Conservation (phyloP, 2,888 invertebrate species). For the Neoitamus cyanurus region DNA sequence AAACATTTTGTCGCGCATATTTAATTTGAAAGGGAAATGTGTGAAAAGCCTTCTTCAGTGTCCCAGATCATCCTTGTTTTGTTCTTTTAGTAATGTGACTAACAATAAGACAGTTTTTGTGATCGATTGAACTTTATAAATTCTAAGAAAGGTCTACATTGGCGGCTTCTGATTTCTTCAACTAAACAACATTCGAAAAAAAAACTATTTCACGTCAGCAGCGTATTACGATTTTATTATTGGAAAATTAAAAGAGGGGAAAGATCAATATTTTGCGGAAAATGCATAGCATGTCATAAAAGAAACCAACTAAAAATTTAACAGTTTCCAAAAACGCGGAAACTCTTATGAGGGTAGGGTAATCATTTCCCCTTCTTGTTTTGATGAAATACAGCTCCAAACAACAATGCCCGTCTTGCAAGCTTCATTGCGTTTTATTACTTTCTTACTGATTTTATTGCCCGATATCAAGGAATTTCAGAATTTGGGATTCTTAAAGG, state of each 20-base stretch:
- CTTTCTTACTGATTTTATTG: neutral
- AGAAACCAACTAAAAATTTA: neutral
- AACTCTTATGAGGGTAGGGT: neutral
- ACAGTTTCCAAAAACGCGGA: neutral
- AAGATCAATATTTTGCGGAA: neutral
- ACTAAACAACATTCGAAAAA: neutral
- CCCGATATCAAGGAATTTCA: neutral
- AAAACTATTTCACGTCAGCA: neutral
- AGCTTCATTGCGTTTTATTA: neutral
- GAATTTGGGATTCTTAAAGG: neutral
- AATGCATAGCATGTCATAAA: neutral
- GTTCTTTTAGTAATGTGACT: neutral
- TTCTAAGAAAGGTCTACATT: neutral
- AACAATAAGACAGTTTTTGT: neutral
- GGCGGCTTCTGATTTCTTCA: neutral
- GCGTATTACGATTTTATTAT: neutral
- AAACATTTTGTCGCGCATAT: conserved; percentile 1
- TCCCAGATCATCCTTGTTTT: conserved; percentile 8
- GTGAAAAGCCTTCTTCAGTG: conserved; percentile 13
- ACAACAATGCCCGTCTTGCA: neutral
- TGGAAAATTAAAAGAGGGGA: neutral
- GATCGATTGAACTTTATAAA: neutral
- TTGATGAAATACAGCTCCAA: neutral
- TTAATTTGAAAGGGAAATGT: conserved; percentile 15
- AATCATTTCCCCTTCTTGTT: neutral